A percentile compares a stretch with the other conserved stretches of the same genome.
Conservation (phyloP, 2,113 vertebrate genomes). For the Cricetomys ansorgei region DNA sequence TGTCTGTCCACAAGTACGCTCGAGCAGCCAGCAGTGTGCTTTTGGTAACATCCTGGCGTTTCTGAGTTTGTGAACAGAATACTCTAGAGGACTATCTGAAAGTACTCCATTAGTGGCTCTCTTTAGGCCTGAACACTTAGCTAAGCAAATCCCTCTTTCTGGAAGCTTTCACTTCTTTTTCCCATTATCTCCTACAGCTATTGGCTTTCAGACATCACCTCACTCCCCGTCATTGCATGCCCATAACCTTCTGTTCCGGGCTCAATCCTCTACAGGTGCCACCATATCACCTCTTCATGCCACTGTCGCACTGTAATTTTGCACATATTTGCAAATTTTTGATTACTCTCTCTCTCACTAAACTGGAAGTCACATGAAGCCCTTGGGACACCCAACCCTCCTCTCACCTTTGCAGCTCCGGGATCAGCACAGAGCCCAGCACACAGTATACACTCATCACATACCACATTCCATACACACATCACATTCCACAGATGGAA, state of each 20-base stretch:
- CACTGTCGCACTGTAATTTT: neutral
- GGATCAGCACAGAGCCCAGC: neutral
- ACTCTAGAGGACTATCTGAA: neutral
- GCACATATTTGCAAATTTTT: neutral
- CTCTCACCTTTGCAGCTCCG: neutral
- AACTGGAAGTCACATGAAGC: neutral
- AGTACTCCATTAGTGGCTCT: neutral
- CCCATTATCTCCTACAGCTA: neutral
- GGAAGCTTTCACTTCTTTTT: neutral
- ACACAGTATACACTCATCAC: neutral
- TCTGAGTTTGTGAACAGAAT: neutral
- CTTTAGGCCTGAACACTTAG: neutral
- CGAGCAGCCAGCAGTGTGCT: neutral
- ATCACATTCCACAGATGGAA: neutral
- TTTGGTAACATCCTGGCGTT: neutral
- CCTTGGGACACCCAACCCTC: neutral
- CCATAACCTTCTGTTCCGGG: neutral
- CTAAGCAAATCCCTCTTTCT: neutral
- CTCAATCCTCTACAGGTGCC: neutral
- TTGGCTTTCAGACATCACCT: conserved; percentile 15
- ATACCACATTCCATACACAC: too few species aligned
- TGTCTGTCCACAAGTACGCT: neutral
- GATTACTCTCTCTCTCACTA: neutral
- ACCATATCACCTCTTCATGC: neutral
- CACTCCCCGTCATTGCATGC: neutral